Base-by-base conservation (phyloP, 2,888 invertebrate genomes). In the Isotomurus palustris region DNA sequence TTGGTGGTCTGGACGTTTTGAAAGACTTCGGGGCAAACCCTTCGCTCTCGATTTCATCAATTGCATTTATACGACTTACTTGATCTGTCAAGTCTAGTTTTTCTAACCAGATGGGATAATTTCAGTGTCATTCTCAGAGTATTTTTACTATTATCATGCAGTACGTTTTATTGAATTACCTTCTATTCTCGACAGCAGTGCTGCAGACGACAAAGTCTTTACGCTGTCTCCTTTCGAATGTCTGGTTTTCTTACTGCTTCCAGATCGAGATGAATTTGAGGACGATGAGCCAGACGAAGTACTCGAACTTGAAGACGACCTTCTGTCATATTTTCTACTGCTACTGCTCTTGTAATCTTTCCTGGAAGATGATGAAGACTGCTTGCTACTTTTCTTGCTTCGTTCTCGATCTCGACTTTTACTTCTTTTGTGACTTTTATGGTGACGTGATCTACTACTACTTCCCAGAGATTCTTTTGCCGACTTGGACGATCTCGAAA, bases 21-120 rank as follows among this genome's bases (percentile, higher is more conserved):
- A 66, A 70, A 19, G 64, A 52, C 45, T 65, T 62, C 19, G 61
- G 66, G 17, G 53, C 61, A 61, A 70, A 70, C 21, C 68, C 67
- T 32, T 66, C 67, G 2, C 51, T 56, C 35, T 70, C 70, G 21
- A 70, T 66, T 19, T 66, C 66, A 27, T 70, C 68, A 35, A 70
- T 64, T 3, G 67, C 67, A 47, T 64, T 60, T 14, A 62, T 36
- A 22, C 70, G 56, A 41, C 60, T 58, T 3, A 70, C 55, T 53
- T 70, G 70, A 2, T 56, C 41, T 2, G 64, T 51, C 1, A 70
- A 41, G 49, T 68, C 70, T 43, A 70, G 43, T 58, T 67, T 70
- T 60, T 62, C 70, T 70, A 41, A 12, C 14, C 14, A 8, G 14
- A 32, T 32, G 14, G 14, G 14, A 32, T 10, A 10, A 32, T 8